These are phyloP conservation scores for Fundulus diaphanus DNA, from an alignment of 2,797 vertebrate species.

Conservation along the genomic window DNA sequence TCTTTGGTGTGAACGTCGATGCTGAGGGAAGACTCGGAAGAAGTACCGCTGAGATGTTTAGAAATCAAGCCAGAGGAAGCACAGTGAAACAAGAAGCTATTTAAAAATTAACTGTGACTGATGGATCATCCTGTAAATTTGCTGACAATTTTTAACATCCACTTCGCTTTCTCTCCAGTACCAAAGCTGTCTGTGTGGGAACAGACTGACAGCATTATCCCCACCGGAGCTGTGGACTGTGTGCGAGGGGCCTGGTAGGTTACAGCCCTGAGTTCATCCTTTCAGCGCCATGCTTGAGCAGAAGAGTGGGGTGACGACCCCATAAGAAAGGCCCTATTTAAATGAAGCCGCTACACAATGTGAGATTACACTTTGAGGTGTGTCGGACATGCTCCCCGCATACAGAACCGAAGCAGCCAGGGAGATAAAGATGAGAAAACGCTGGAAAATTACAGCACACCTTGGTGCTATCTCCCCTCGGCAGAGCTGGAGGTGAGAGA, in stretches of 20 bases:
- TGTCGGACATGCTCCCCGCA: conserved; percentile 60
- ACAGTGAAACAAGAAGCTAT: not conserved
- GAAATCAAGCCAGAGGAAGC: not conserved
- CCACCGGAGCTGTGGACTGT: not conserved
- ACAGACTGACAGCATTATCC: not conserved
- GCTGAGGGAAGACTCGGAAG: not conserved
- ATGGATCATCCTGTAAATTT: not conserved
- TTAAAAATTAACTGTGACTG: not conserved
- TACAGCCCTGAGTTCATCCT: conserved; percentile 27
- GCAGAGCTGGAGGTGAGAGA: conserved; percentile 71
- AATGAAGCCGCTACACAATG: conserved; percentile 57
- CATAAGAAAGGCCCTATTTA: conserved; percentile 64
- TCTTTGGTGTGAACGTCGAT: not conserved
- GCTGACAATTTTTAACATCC: not conserved
- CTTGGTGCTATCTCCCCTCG: conserved; percentile 56
- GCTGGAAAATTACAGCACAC: conserved; percentile 65
- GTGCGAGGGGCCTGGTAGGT: conserved; percentile 27
- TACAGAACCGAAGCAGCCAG: conserved; percentile 41
- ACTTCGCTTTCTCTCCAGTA: not conserved
- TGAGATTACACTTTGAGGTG: conserved; percentile 67
- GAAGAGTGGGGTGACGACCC: conserved; percentile 62
- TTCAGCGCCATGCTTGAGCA: conserved; percentile 29
- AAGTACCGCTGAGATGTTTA: not conserved
- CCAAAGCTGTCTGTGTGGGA: not conserved
- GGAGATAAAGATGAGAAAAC: conserved; percentile 75